phyloP scores from a whole-genome alignment of 2,113 vertebrate species.

The Indicator maculatus region DNA sequence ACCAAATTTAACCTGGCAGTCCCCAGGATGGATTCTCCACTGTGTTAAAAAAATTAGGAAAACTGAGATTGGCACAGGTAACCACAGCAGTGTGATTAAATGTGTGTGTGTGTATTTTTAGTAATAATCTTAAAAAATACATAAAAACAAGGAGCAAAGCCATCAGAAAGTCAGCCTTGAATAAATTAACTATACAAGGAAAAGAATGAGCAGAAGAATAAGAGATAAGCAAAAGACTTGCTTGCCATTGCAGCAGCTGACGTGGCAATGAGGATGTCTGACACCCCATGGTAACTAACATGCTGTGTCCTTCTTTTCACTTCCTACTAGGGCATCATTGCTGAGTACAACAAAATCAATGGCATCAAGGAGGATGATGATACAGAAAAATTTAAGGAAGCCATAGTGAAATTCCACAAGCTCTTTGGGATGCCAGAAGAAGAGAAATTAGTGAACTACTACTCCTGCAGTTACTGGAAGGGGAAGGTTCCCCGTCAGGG shows the following conservation, averaged over 20 bases:
- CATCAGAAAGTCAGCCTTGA: not conserved
- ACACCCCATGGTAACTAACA: not conserved
- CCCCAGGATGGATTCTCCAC: too few relatives aligned
- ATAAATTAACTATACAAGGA: not conserved
- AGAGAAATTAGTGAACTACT: slow-evolving; percentile 98
- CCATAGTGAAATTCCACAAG: slow-evolving; percentile 92
- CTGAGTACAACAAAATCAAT: slow-evolving; percentile 96
- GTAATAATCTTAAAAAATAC: not conserved
- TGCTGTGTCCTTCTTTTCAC: not conserved
- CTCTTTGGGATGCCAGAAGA: slow-evolving; percentile 97
- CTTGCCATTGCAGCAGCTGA: not conserved
- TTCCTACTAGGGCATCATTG: slow-evolving; percentile 90
- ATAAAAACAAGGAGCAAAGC: not conserved
- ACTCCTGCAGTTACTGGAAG: slow-evolving; percentile 99
- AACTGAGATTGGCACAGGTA: not conserved
- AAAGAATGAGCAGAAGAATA: not conserved
- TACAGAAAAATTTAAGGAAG: slow-evolving; percentile 97
- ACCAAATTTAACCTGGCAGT: not conserved
- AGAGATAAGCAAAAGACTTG: not conserved
- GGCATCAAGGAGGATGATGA: slow-evolving; percentile 95
- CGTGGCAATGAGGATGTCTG: not conserved
- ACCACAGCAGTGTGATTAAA: not conserved
- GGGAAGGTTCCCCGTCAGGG: slow-evolving; percentile 95
- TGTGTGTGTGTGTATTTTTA: not conserved
- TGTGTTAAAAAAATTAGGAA: not conserved